These are phyloP conservation scores for Egretta garzetta DNA, from an alignment of 2,113 vertebrate species.

Conservation along the genomic window DNA sequence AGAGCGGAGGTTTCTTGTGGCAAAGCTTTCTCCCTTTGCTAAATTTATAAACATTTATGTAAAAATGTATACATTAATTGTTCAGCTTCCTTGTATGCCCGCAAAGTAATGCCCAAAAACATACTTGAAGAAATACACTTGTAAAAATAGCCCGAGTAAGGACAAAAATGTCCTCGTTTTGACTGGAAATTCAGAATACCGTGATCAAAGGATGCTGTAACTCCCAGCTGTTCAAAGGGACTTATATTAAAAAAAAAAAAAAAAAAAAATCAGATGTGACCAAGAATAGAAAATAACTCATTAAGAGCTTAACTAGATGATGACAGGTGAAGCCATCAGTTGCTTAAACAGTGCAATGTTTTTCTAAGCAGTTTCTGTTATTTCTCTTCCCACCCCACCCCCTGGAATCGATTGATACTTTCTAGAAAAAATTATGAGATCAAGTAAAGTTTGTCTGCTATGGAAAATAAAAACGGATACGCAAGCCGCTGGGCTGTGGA, in stretches of 20 bases:
- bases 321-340: conserved; percentile 87
- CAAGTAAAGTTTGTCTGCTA: conserved; percentile 51
- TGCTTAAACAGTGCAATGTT: conserved; percentile 72
- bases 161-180: conserved; percentile 81
- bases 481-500: background rate
- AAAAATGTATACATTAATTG: conserved; percentile 85
- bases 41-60: conserved; percentile 96
- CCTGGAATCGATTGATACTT: conserved; percentile 46
- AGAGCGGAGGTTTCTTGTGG: conserved; percentile 84
- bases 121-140: conserved; percentile 69
- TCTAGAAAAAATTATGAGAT: conserved; percentile 48
- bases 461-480: conserved; percentile 1
- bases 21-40: conserved; percentile 84
- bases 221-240: conserved; percentile 97
- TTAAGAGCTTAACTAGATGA: conserved; percentile 91
- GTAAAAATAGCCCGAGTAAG: conserved; percentile 75
- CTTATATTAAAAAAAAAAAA: conserved; percentile 75
- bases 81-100: conserved; percentile 61
- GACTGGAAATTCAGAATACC: conserved; percentile 92
- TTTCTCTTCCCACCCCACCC: background rate
- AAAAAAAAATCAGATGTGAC: conserved; percentile 94
- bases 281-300: conserved; percentile 93
- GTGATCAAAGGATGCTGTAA: conserved; percentile 92
- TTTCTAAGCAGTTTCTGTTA: conserved; percentile 33
- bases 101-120: conserved; percentile 65